phyloP scores from a whole-genome alignment of 2,113 vertebrate genomes.

The Myxocyprinus asiaticus region DNA sequence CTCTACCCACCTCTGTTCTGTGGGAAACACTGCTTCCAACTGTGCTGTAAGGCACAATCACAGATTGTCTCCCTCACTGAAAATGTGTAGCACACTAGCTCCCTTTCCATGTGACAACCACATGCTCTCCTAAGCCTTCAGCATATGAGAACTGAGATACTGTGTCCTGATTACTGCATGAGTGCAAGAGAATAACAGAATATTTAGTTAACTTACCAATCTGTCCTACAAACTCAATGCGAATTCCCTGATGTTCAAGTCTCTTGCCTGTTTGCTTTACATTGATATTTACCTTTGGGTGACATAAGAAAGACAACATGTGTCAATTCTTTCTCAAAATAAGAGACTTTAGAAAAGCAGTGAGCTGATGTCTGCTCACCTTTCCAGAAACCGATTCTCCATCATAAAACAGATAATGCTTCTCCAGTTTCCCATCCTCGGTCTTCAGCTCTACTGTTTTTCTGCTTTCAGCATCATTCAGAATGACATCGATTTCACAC shows the following conservation, averaged over 20 bases:
- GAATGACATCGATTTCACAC: slow-evolving; percentile 94
- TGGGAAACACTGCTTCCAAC: no score
- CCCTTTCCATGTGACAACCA: slow-evolving; percentile 49
- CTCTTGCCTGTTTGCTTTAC: slow-evolving; percentile 95
- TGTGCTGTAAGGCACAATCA: slow-evolving; percentile 3
- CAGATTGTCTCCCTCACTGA: background rate
- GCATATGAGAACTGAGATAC: slow-evolving; percentile 7
- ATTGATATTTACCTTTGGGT: slow-evolving; percentile 91
- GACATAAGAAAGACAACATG: background rate
- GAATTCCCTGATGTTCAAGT: slow-evolving; percentile 96
- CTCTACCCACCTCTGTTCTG: no score
- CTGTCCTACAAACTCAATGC: slow-evolving; percentile 99
- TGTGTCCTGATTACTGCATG: slow-evolving; percentile 3
- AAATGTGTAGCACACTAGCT: slow-evolving; percentile 19
- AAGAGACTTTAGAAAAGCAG: background rate
- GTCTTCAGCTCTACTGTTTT: slow-evolving; percentile 96
- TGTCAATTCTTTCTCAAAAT: background rate
- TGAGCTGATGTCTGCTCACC: slow-evolving; percentile 66
- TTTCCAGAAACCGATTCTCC: slow-evolving; percentile 98
- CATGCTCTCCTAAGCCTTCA: slow-evolving; percentile 46
- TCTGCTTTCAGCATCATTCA: slow-evolving; percentile 94
- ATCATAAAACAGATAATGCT: slow-evolving; percentile 97
- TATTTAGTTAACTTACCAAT: slow-evolving; percentile 83
- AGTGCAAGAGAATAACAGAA: background rate
- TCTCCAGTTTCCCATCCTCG: slow-evolving; percentile 97